Base-by-base conservation (phyloP, 2,888 invertebrate genomes). In the Chrysomela aeneicollis region DNA sequence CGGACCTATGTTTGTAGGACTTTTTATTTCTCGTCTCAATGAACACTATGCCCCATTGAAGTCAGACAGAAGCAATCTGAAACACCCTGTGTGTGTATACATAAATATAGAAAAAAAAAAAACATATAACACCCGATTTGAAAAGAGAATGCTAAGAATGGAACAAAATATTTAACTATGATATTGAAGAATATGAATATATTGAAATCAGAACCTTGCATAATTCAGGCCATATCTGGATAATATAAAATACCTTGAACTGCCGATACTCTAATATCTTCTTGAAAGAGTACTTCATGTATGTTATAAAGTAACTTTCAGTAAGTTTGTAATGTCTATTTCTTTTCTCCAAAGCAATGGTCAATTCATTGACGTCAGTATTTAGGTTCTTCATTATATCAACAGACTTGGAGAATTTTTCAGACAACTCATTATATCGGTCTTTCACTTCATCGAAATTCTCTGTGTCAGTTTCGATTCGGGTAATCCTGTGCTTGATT, bases 241-340 rank as follows among this genome's bases (percentile, higher is more conserved):
- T 64, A 74, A 12, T 60, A 17, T 32, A 15, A 17, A 46, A 54
- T 64, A 88, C 88, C 74, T 86, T 84, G 77, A 88, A 90, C 2
- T 87, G 85, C 66, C 89, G 81, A 46, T 86, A 74, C 32, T 82
- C 82, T 18, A 90, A 80, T 50, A 89, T 85, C 22, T 84, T 84
- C 68, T 84, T 83, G 77, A 90, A 90, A 1, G 84, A 80, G 61
- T 78, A 73, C 63, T 82, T 81, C 4, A 85, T 81, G 54, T 75
- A 81, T 15, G 74, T 71, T 5, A 82, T 78, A 50, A 85, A 84
- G 49, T 77, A 78, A 52, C 77, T 77, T 70, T 84, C 82, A 30
- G 84, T 81, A 0, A 77, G 64, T 37, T 76, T 72, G 66, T 82
- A 86, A 35, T 81, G 73, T 8, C 70, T 67, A 9, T 76, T 81